Base-by-base conservation (phyloP, 2,797 vertebrate species). In the Platyrinchus mystaceus region DNA sequence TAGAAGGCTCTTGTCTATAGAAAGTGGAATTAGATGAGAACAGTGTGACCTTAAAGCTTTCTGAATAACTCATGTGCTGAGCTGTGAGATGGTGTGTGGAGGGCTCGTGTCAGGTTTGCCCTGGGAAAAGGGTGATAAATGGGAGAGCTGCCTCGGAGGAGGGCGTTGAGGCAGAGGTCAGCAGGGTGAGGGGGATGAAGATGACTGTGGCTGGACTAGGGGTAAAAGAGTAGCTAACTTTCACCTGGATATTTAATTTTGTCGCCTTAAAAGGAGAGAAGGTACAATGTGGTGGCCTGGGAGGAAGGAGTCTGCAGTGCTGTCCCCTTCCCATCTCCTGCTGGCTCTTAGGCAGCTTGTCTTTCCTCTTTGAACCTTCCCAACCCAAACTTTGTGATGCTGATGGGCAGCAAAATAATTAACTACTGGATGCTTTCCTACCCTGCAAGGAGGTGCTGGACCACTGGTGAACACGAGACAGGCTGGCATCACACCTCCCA, bases 91-190 rank as follows among this genome's bases (percentile, higher is more conserved):
- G 67, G 13, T 16, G 24, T 0, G 28, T 19, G 84, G 60, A 77
- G 58, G 27, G 43, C 12, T 74, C 2, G 0, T 3, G 56, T n/a
- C 0, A 1, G 23, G 20, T 47, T 82, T 56, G 67, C 11, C 3
- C 6, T 0, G 2, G 44, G 75, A 21, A 28, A 63, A 64, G 41
- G 62, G 15, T 7, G 66, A 28, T 8, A 6, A 59, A 41, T 4
- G 30, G n/a, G 60, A 74, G 56, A 37, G 18, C 14, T 26, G 52
- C 62, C 50, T 27, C 8, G 2, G 46, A 67, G 47, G 21, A 59
- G 24, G 30, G 22, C 41, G 19, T 0, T 12, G 39, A 24, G 50
- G 26, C 22, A 36, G 53, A 19, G 49, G 36, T 17, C 17, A 22
- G 55, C 36, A 34, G 36, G 71, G n/a, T 15, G 58, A 64, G 46